These are phyloP conservation scores for Archivesica marissinica DNA, from an alignment of 1,140 invertebrate species.

Conservation along the genomic window DNA sequence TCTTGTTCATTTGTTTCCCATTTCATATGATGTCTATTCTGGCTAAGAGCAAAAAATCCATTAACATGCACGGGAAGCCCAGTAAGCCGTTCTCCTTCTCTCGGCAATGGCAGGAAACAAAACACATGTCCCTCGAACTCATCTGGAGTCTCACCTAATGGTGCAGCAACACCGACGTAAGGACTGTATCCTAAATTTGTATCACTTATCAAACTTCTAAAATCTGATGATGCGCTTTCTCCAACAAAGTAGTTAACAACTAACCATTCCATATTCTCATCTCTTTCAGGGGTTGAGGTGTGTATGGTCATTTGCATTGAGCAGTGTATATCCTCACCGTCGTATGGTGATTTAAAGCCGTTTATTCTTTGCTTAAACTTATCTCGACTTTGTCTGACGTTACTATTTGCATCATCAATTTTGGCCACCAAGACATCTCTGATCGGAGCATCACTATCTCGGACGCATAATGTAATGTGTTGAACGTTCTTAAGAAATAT, in stretches of 20 bases:
- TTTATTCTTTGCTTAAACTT: neutral
- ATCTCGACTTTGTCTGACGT: neutral
- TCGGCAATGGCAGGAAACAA: constrained; percentile 77
- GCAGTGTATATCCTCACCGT: neutral
- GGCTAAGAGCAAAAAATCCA: constrained; percentile 74
- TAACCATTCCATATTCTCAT: neutral
- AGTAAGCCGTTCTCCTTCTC: constrained; percentile 60
- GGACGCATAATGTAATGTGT: neutral
- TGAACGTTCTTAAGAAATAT: constrained; percentile 69
- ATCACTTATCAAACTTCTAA: constrained; percentile 27
- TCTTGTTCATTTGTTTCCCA: constrained; percentile 66
- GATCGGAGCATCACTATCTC: neutral
- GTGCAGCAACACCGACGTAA: constrained; percentile 47
- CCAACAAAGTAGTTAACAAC: constrained; percentile 45
- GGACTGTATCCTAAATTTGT: constrained; percentile 15
- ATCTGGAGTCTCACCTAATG: neutral
- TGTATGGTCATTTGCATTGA: neutral
- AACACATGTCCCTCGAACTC: constrained; percentile 69
- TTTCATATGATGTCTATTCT: constrained; percentile 74
- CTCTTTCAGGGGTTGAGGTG: neutral
- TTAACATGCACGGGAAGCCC: constrained; percentile 78
- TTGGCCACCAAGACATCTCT: neutral
- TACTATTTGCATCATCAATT: neutral
- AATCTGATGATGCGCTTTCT: neutral
- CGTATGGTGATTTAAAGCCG: neutral